These are phyloP conservation scores for Elachura formosa DNA, from an alignment of 2,113 vertebrate genomes.

Conservation along the genomic window DNA sequence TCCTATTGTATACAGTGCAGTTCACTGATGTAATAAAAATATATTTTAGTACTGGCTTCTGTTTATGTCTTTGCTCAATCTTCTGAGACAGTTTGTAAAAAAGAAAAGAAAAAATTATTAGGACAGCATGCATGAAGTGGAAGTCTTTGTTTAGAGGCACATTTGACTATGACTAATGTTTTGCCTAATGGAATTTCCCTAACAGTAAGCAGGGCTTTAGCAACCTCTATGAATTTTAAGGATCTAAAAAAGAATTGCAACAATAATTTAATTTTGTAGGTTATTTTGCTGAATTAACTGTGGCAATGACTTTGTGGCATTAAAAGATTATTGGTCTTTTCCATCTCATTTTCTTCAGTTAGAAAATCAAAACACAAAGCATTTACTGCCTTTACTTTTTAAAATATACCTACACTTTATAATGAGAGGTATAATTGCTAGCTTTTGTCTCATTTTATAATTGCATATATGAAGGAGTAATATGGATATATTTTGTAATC, in stretches of 20 bases:
- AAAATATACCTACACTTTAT: background rate
- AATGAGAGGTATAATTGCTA: background rate
- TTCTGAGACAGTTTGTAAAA: background rate
- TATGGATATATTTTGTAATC: background rate
- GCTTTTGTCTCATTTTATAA: background rate
- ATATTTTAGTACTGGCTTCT: background rate
- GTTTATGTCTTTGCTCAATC: background rate
- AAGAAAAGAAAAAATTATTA: background rate
- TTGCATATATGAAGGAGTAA: background rate
- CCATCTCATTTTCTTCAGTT: background rate
- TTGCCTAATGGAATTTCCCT: background rate
- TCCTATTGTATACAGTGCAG: background rate
- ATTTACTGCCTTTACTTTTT: background rate
- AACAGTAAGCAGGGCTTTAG: background rate
- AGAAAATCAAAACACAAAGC: background rate
- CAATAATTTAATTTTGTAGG: background rate
- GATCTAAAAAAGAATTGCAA: background rate
- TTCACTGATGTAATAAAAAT: background rate
- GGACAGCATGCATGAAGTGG: background rate
- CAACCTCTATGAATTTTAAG: background rate
- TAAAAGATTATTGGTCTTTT: background rate
- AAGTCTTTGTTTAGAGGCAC: background rate
- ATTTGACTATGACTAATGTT: background rate
- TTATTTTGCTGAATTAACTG: background rate
- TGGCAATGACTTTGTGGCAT: background rate